phyloP scores from a whole-genome alignment of 2,797 vertebrate genomes.

The Moxostoma hubbsi region DNA sequence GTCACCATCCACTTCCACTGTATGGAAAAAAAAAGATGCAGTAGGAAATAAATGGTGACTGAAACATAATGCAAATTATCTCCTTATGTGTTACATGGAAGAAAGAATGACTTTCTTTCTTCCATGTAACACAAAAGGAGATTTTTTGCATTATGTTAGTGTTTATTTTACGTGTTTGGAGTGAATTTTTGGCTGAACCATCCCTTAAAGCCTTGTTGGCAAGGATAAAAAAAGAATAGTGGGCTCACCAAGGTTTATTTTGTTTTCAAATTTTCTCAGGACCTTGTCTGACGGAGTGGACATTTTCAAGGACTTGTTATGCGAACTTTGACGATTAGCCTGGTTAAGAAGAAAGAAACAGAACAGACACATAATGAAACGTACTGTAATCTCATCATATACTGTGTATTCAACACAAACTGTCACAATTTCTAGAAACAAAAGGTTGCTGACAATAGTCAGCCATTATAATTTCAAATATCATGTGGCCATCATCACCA shows the following conservation, averaged over 20 bases:
- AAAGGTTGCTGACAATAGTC: neutral
- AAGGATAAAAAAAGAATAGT: neutral
- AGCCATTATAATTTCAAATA: too few relatives aligned
- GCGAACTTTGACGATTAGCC: slow-evolving; percentile 82
- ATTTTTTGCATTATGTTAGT: too few relatives aligned
- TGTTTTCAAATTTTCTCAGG: slow-evolving; percentile 92
- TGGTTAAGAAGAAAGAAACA: slow-evolving; percentile 61
- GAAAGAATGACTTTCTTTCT: too few relatives aligned
- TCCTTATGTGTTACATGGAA: too few relatives aligned
- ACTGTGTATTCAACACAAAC: neutral
- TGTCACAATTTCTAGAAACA: neutral
- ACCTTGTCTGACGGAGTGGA: slow-evolving; percentile 89
- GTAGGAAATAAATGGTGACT: too few relatives aligned
- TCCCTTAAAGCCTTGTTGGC: neutral
- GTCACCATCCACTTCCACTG: too few relatives aligned
- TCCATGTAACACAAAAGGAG: too few relatives aligned
- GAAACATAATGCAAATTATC: too few relatives aligned
- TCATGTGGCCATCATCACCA: too few relatives aligned
- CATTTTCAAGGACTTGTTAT: slow-evolving; percentile 72
- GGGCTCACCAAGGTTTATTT: slow-evolving; percentile 91
- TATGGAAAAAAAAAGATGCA: too few relatives aligned
- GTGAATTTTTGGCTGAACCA: too few relatives aligned
- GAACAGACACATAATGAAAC: neutral
- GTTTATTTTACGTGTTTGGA: too few relatives aligned
- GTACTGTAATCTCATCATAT: neutral